Percentiles rank a stretch among this genome's conserved stretches.
Evolutionary conservation across 1,140 invertebrate species (phyloP).

Genomic region (Elymnias hypermnestra): DNA sequence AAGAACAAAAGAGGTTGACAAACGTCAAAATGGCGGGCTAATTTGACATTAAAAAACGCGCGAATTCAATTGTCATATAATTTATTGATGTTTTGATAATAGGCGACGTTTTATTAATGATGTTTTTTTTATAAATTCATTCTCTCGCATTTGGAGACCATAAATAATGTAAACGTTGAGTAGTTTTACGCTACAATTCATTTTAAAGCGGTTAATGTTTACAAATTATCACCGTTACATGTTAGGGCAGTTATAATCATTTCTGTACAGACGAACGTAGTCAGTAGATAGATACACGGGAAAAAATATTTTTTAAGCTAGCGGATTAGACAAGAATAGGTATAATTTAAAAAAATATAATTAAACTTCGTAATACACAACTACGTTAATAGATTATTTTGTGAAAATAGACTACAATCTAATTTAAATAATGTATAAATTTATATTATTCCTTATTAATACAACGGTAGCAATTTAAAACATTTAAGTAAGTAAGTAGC

Average conservation of each 20-base stretch:
- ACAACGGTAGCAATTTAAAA: no score
- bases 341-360: no score
- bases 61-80: constrained; percentile 63
- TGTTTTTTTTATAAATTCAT: constrained; percentile 44
- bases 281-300: no score
- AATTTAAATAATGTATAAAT: no score
- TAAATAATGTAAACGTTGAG: constrained; percentile 47
- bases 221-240: constrained; percentile 32
- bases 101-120: constrained; percentile 56
- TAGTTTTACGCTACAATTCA: constrained; percentile 55
- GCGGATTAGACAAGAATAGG: no score
- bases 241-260: constrained; percentile 1
- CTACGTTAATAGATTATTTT: no score
- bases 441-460: no score
- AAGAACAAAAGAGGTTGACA: constrained; percentile 47
- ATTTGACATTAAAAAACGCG: constrained; percentile 70
- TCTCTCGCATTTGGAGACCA: constrained; percentile 41
- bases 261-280: no score
- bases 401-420: no score
- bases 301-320: no score
- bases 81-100: constrained; percentile 66
- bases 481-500: no score
- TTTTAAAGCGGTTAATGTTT: constrained; percentile 50
- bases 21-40: constrained; percentile 54
- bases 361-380: no score